Evolutionary conservation across 2,888 invertebrate species (phyloP), one percentile per base, ranked within the genome.

Genomic region (Andrena hattorfiana): DNA sequence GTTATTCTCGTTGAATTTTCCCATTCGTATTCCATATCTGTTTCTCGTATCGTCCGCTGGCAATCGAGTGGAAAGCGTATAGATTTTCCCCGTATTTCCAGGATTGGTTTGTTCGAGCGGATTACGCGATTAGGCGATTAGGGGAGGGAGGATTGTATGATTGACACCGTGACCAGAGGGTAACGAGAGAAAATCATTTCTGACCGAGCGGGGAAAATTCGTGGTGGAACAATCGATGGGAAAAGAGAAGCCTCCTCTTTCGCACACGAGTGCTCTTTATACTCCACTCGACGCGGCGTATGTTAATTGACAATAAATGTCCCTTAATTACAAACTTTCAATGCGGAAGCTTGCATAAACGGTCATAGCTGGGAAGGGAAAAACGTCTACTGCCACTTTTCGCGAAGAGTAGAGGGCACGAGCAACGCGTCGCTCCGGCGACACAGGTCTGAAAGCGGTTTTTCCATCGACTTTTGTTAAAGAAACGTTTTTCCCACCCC

Each of bases 131-230:
- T 90, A 91, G 85, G 64, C 73, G 85, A 85, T 76, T 84, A 85
- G 86, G 66, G 71, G 84, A 78, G 76, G 49, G 76, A 85, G 89
- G 89, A 87, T 85, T 73, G 86, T 83, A 86, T 89, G 91, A 90
- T 91, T 90, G 91, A 91, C 90, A 89, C 87, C 71, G 86, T 82
- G 81, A 77, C 85, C 81, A 80, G 76, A 84, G 83, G 73, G 83
- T 90, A 91, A 91, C 84, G 87, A 89, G 90, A 84, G 87, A 89
- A 91, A 91, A 91, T 91, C 84, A 86, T 90, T 89, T 87, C 87
- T 85, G 85, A 70, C 84, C 75, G 83, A 85, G 70, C 77, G 79
- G 78, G 82, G 79, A 89, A 90, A 90, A 88, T 87, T 85, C 75
- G 75, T 71, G 83, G 83, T 70, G 26, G 69, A 63, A 48, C 80